Conservation (phyloP, 2,888 invertebrate genomes). For the Acanthosoma haemorrhoidale region DNA sequence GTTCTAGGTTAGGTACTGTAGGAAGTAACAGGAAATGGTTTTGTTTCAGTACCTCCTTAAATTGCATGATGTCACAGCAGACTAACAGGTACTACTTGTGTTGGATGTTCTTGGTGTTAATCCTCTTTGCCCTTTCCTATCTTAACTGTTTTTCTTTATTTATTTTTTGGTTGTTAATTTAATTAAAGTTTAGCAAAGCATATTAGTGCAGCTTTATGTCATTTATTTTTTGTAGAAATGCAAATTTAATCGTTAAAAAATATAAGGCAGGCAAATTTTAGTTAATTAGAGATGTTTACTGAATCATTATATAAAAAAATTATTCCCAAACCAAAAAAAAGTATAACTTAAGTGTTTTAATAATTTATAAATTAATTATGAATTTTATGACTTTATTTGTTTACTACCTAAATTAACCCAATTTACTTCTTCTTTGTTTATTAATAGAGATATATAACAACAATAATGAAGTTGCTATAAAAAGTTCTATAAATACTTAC, state of each 20-base stretch:
- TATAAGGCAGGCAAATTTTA: background rate
- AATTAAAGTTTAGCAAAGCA: slow-evolving; percentile 35
- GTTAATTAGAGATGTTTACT: too few relatives aligned
- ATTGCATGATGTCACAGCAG: slow-evolving; percentile 45
- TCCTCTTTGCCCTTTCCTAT: slow-evolving; percentile 38
- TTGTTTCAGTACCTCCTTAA: slow-evolving; percentile 44
- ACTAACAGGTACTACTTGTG: slow-evolving; percentile 42
- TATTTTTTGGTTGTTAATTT: slow-evolving; percentile 27
- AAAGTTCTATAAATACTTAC: too few relatives aligned
- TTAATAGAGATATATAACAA: too few relatives aligned
- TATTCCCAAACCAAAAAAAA: too few relatives aligned
- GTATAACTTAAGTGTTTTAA: too few relatives aligned
- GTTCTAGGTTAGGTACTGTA: slow-evolving; percentile 35
- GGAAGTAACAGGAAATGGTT: slow-evolving; percentile 42
- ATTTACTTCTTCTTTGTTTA: too few relatives aligned
- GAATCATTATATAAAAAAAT: too few relatives aligned
- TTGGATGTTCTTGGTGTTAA: slow-evolving; percentile 41
- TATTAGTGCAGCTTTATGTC: slow-evolving; percentile 36
- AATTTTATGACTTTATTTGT: too few relatives aligned
- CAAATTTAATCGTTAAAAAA: background rate
- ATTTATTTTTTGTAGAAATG: background rate
- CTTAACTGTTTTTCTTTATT: slow-evolving; percentile 31
- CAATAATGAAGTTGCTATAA: too few relatives aligned
- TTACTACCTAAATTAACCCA: too few relatives aligned
- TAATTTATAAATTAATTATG: too few relatives aligned